Evolutionary conservation across 2,888 invertebrate genomes (phyloP).

Genomic region (Agelastica alni): DNA sequence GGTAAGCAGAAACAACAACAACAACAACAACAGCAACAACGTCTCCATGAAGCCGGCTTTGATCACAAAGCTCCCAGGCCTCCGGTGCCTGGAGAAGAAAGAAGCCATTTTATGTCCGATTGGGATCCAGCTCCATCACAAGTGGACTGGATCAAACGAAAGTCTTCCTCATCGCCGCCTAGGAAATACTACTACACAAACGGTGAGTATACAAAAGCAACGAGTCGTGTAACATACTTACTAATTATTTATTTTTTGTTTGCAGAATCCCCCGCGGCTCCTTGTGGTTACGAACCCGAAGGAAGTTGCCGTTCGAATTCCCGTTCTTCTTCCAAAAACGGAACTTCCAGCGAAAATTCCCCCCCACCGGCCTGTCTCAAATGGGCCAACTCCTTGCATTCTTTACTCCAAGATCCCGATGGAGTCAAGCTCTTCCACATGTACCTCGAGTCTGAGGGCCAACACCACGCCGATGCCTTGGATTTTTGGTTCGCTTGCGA

Average conservation of each 20-base stretch:
- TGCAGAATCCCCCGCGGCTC: constrained; percentile 34
- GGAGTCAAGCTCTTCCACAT: constrained; percentile 86
- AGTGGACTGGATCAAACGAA: constrained; percentile 44
- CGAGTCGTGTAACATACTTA: not conserved
- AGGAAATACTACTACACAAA: constrained; percentile 41
- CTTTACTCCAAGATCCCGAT: constrained; percentile 85
- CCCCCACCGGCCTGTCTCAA: constrained; percentile 75
- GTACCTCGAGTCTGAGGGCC: constrained; percentile 80
- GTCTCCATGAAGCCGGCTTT: constrained; percentile 48
- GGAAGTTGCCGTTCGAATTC: constrained; percentile 56
- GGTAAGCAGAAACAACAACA: constrained; percentile 22
- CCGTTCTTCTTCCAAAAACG: constrained; percentile 54
- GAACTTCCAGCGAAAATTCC: constrained; percentile 43
- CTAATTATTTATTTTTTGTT: not conserved
- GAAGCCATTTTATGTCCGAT: constrained; percentile 50
- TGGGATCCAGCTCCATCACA: constrained; percentile 42
- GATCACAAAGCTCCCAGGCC: constrained; percentile 78
- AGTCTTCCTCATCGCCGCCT: constrained; percentile 45
- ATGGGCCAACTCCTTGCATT: constrained; percentile 86
- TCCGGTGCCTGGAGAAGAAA: constrained; percentile 80
- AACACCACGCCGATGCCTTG: constrained; percentile 77
- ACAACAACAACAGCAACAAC: constrained; percentile 34
- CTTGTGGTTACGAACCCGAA: constrained; percentile 54
- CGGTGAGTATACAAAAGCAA: too few relatives aligned
- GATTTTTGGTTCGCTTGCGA: constrained; percentile 95